phyloP scores from a whole-genome alignment of 2,888 invertebrate genomes.

The Hypselothyrea guttata region DNA sequence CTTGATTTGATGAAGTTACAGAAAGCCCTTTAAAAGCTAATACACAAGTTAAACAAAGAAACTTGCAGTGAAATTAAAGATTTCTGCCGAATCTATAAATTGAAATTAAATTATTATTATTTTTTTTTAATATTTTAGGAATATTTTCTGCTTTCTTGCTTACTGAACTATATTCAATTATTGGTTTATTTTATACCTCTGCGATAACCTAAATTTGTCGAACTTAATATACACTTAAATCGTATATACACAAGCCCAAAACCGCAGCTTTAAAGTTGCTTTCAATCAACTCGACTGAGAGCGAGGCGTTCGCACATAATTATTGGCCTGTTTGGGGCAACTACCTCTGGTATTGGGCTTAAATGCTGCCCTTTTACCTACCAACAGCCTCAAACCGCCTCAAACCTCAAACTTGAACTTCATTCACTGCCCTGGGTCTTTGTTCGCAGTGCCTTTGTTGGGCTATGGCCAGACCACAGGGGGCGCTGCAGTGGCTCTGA shows the following conservation, averaged over 20 bases:
- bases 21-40: no score
- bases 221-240: no score
- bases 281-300: slow-evolving; percentile 10
- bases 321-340: slow-evolving; percentile 21
- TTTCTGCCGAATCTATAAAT: no score
- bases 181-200: no score
- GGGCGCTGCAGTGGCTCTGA: slow-evolving; percentile 31
- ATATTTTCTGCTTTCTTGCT: no score
- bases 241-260: neutral
- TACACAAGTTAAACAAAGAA: no score
- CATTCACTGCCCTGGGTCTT: slow-evolving; percentile 5
- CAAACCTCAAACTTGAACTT: neutral
- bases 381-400: neutral
- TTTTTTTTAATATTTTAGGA: no score
- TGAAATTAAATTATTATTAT: no score
- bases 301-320: slow-evolving; percentile 20
- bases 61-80: no score
- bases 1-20: no score
- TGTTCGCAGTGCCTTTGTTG: slow-evolving; percentile 44
- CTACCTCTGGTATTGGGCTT: neutral
- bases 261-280: slow-evolving; percentile 12
- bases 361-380: slow-evolving; percentile 4
- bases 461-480: slow-evolving; percentile 27
- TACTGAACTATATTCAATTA: no score
- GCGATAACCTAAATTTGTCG: no score